phyloP scores from a whole-genome alignment of 2,797 vertebrate genomes.

The Eupleurogrammus muticus region DNA sequence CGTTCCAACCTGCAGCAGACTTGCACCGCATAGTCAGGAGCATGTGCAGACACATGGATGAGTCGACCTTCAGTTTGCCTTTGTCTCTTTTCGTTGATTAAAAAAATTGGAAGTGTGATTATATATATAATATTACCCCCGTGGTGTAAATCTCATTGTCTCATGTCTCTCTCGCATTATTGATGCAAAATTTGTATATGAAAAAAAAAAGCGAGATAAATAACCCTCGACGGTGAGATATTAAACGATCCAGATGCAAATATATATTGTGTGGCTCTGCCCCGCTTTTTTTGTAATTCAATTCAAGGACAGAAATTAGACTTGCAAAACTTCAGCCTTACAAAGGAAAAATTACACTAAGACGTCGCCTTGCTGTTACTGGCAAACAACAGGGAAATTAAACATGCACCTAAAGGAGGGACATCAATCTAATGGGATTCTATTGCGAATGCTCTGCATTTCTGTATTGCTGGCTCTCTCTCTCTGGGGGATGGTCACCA shows the following conservation, averaged over 20 bases:
- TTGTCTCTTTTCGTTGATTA: slow-evolving; percentile 49
- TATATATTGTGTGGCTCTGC: slow-evolving; percentile 70
- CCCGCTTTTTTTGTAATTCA: slow-evolving; percentile 79
- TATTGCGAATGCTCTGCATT: slow-evolving; percentile 66
- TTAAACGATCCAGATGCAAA: slow-evolving; percentile 84
- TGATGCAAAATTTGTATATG: slow-evolving; percentile 61
- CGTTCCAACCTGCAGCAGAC: slow-evolving; percentile 43
- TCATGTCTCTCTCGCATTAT: slow-evolving; percentile 42
- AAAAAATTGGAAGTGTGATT: slow-evolving; percentile 48
- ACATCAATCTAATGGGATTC: slow-evolving; percentile 77
- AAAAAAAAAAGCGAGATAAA: slow-evolving; percentile 79
- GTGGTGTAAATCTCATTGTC: slow-evolving; percentile 52
- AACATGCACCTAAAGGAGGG: slow-evolving; percentile 75
- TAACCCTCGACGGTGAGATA: slow-evolving; percentile 84
- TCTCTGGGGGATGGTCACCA: slow-evolving; percentile 67
- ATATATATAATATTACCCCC: slow-evolving; percentile 29
- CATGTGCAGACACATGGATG: slow-evolving; percentile 2
- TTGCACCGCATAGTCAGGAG: slow-evolving; percentile 14
- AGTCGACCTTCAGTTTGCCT: slow-evolving; percentile 29
- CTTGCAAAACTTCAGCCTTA: slow-evolving; percentile 83
- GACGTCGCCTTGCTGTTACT: slow-evolving; percentile 74
- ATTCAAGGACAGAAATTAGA: slow-evolving; percentile 86
- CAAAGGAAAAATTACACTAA: slow-evolving; percentile 75
- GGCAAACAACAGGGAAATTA: slow-evolving; percentile 79
- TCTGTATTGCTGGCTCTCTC: slow-evolving; percentile 62